Base-by-base conservation (phyloP, 2,797 vertebrate genomes). In the Taenioides sp. region DNA sequence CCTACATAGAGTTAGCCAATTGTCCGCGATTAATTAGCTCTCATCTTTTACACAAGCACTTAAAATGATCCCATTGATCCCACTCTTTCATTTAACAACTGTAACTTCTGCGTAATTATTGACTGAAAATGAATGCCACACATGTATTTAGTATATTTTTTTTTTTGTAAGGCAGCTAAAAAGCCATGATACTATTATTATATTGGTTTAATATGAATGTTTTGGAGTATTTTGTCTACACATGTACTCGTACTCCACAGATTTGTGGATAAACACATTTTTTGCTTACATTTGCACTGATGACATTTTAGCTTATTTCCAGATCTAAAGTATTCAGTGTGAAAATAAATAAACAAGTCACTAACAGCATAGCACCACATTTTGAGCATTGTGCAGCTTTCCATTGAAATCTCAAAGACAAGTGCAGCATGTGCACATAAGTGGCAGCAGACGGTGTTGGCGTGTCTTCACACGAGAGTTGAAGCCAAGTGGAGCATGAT, bases 401-500 rank as follows among this genome's bases (percentile, higher is more conserved):
- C 60, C 9, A 34, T 55, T 20, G 50, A 20, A 9, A 73, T 77
- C 71, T 18, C 16, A 74, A 12, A 57, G 12, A 1, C 67, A 28
- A 69, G 67, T 22, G 43, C 60, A 66, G 73, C 17, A 65, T 66
- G 68, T 75, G 57, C 43, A 22, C 27, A 66, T 31, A 64, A 80
- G 68, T 74, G 43, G 52, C 58, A 57, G 63, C 18, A 9, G 69
- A 66, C 6, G 25, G 20, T 17, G 20, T 18, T 64, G 70, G 65
- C 20, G 2, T 76, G 72, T 73, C 34, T 58, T 67, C 40, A n/a
- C 27, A 40, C 34, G 50, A 78, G 64, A 76, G 58, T 71, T 50
- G 73, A 76, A 28, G 65, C 49, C 72, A 34, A 74, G 74, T 76
- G 52, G 79, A 70, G 67, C 67, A 61, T 70, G 74, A 69, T 76